A percentile compares a stretch with the other conserved stretches of the same genome.
phyloP scores from a whole-genome alignment of 2,888 invertebrate genomes.

The Lycophotia porphyrea region DNA sequence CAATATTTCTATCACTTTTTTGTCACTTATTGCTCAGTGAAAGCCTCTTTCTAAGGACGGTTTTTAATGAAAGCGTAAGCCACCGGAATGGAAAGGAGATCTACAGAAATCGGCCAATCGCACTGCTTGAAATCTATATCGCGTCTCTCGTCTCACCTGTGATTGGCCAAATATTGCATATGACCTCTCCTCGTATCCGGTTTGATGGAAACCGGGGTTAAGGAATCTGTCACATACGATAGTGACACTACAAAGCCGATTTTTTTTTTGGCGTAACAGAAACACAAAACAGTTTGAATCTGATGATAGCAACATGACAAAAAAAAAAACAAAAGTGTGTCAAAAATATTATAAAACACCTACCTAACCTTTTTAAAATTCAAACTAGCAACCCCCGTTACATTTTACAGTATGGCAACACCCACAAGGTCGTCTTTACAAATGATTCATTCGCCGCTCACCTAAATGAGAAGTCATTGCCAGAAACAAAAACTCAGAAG shows the following conservation, averaged over 20 bases:
- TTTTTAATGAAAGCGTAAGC: not conserved
- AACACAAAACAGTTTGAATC: not conserved
- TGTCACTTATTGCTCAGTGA: not conserved
- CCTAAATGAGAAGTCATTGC: conserved; percentile 54
- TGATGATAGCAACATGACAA: not conserved
- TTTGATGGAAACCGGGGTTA: not conserved
- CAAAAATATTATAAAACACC: conserved; percentile 7
- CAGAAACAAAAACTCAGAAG: conserved; percentile 61
- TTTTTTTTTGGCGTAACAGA: not conserved
- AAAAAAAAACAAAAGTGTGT: not conserved
- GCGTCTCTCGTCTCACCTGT: not conserved
- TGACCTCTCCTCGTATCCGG: not conserved
- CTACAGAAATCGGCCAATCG: not conserved
- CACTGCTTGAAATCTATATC: not conserved
- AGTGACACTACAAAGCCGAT: not conserved
- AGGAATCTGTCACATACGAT: not conserved
- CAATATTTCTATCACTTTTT: not conserved
- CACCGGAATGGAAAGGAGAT: not conserved
- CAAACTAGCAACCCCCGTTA: conserved; percentile 50
- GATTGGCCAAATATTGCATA: not conserved
- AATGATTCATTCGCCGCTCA: conserved; percentile 53
- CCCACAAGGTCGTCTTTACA: conserved; percentile 51
- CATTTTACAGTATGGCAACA: conserved; percentile 42
- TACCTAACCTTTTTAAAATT: conserved; percentile 34
- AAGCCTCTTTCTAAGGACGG: not conserved